Conservation (phyloP, 2,113 vertebrate species). For the Cavia aperea region DNA sequence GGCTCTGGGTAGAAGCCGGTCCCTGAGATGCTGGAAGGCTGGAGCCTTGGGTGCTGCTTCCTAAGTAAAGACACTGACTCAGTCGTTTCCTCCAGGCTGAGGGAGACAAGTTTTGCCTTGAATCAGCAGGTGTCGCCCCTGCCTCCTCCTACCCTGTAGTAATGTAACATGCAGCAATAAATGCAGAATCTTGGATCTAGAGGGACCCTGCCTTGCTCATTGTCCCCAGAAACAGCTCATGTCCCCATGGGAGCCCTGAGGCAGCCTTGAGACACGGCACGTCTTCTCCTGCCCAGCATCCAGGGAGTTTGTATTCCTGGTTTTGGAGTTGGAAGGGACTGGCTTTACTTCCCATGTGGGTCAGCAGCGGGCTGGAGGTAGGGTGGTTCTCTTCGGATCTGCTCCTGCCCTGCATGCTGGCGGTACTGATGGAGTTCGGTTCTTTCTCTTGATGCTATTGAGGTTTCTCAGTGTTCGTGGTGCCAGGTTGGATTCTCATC, state of each 20-base stretch:
- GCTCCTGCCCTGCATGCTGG: background rate
- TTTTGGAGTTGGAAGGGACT: background rate
- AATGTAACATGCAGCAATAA: background rate
- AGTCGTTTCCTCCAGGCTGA: background rate
- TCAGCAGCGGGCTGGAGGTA: no score
- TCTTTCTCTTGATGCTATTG: background rate
- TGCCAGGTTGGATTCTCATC: background rate
- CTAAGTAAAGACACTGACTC: background rate
- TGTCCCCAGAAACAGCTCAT: background rate
- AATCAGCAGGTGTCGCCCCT: background rate
- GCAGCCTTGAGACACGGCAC: background rate
- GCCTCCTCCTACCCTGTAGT: background rate
- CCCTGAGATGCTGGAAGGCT: background rate
- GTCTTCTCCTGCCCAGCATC: background rate
- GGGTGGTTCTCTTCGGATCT: background rate
- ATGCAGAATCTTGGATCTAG: background rate
- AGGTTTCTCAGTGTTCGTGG: slow-evolving; percentile 12
- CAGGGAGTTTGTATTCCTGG: background rate
- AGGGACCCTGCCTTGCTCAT: background rate
- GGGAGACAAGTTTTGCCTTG: no score
- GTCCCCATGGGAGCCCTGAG: background rate
- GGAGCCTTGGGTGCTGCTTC: background rate
- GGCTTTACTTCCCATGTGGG: background rate
- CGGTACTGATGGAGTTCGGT: background rate
- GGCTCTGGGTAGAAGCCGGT: background rate